These are phyloP conservation scores for Megastigmus dorsalis DNA, from an alignment of 2,888 invertebrate species.

Conservation along the genomic window DNA sequence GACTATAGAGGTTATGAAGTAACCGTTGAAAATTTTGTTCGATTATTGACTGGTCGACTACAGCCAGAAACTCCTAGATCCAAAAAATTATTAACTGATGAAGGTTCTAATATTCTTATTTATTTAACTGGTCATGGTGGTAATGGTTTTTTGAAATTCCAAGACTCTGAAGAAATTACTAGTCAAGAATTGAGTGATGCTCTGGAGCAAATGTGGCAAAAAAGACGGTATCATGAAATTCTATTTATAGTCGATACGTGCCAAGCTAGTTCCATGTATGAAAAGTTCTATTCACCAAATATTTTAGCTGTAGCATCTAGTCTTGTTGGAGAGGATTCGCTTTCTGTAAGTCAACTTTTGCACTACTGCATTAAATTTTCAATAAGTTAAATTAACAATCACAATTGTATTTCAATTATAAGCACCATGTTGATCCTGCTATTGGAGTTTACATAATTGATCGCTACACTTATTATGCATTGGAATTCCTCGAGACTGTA, in stretches of 20 bases:
- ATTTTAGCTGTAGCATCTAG: slow-evolving; percentile 98
- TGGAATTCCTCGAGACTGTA: slow-evolving; percentile 96
- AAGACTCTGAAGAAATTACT: slow-evolving; percentile 99
- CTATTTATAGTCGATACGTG: slow-evolving; percentile 99
- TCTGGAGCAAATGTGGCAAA: slow-evolving; percentile 99
- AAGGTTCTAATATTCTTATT: slow-evolving; percentile 96
- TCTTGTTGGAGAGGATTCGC: slow-evolving; percentile 97
- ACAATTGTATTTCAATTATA: slow-evolving; percentile 69
- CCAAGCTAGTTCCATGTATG: slow-evolving; percentile 99
- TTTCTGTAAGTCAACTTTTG: slow-evolving; percentile 82
- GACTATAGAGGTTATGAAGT: slow-evolving; percentile 96
- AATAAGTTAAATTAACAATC: neutral
- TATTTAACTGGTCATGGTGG: slow-evolving; percentile 98
- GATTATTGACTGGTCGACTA: slow-evolving; percentile 94
- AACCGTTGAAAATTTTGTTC: slow-evolving; percentile 98
- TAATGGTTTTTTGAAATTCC: slow-evolving; percentile 99
- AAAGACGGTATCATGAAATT: slow-evolving; percentile 97
- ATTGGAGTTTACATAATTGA: slow-evolving; percentile 99
- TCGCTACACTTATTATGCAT: slow-evolving; percentile 96
- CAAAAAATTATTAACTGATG: slow-evolving; percentile 95
- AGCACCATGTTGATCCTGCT: slow-evolving; percentile 99
- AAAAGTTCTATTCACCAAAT: slow-evolving; percentile 98
- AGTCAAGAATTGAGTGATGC: slow-evolving; percentile 99
- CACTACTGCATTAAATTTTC: neutral
- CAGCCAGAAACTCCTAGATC: slow-evolving; percentile 95